phyloP scores from a whole-genome alignment of 2,113 vertebrate species.

The Mormyrus lacerda region DNA sequence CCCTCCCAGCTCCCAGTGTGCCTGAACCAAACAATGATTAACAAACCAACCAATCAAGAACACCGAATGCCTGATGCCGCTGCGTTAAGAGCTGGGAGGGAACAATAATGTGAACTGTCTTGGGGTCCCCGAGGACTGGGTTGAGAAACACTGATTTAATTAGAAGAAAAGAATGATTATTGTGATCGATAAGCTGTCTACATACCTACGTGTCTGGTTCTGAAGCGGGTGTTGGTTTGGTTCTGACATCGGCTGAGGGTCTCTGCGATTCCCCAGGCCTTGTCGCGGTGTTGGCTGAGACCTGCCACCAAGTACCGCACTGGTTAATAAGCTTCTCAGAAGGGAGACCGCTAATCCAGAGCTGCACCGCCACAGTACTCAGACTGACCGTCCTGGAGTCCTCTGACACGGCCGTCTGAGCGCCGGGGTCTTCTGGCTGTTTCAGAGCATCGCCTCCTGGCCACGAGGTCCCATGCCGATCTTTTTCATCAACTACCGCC shows the following conservation, averaged over 20 bases:
- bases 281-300: conserved; percentile 16
- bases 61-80: background rate
- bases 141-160: background rate
- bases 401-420: conserved; percentile 26
- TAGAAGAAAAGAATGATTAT: background rate
- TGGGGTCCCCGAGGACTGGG: background rate
- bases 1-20: background rate
- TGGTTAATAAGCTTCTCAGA: background rate
- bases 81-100: background rate
- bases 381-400: conserved; percentile 24
- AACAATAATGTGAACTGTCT: background rate
- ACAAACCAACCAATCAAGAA: background rate
- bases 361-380: background rate
- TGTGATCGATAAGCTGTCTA: background rate
- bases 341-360: background rate
- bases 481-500: conserved; percentile 49
- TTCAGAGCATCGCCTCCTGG: conserved; percentile 9
- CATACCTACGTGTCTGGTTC: conserved; percentile 19
- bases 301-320: conserved; percentile 24
- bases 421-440: conserved; percentile 12
- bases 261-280: conserved; percentile 21
- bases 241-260: background rate
- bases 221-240: conserved; percentile 14
- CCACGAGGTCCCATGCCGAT: conserved; percentile 10
- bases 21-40: background rate